A percentile compares a stretch with the other conserved stretches of the same genome.
These are phyloP conservation scores for Andrena praecox DNA, from an alignment of 2,888 invertebrate genomes.

Conservation along the genomic window DNA sequence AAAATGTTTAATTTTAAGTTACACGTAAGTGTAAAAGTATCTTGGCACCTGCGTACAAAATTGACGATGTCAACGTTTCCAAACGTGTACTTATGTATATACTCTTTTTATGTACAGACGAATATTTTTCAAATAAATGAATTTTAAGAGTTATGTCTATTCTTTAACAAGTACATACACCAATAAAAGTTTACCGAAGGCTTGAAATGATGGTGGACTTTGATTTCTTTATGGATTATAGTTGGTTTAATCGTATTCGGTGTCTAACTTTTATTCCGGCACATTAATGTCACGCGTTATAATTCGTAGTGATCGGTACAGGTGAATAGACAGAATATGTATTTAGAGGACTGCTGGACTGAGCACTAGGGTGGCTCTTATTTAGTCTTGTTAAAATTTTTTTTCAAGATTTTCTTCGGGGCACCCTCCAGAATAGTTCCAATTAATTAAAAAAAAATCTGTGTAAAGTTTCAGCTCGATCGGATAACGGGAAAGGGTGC, in stretches of 20 bases:
- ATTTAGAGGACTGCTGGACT: too few relatives aligned
- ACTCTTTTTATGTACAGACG: constrained; percentile 11
- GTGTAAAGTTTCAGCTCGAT: too few relatives aligned
- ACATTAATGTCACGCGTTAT: not conserved
- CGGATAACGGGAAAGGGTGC: too few relatives aligned
- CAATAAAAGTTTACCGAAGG: not conserved
- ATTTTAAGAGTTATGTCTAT: not conserved
- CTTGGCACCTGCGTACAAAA: constrained; percentile 53
- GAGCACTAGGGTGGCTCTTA: too few relatives aligned
- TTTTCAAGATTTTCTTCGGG: too few relatives aligned
- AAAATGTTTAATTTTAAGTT: constrained; percentile 9
- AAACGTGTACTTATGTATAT: not conserved
- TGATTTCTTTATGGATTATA: not conserved
- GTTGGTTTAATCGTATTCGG: not conserved
- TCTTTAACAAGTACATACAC: not conserved
- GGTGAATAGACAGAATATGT: too few relatives aligned
- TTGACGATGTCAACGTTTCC: not conserved
- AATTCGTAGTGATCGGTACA: too few relatives aligned
- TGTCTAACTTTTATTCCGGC: not conserved
- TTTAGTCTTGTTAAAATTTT: too few relatives aligned
- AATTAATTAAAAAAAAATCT: too few relatives aligned
- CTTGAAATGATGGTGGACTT: not conserved
- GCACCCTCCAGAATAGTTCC: too few relatives aligned
- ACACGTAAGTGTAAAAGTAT: constrained; percentile 3
- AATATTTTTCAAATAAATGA: constrained; percentile 30